A percentile compares a stretch with the other conserved stretches of the same genome.
These are phyloP conservation scores for Leptosomus discolor DNA, from an alignment of 2,113 vertebrate genomes.

Conservation along the genomic window DNA sequence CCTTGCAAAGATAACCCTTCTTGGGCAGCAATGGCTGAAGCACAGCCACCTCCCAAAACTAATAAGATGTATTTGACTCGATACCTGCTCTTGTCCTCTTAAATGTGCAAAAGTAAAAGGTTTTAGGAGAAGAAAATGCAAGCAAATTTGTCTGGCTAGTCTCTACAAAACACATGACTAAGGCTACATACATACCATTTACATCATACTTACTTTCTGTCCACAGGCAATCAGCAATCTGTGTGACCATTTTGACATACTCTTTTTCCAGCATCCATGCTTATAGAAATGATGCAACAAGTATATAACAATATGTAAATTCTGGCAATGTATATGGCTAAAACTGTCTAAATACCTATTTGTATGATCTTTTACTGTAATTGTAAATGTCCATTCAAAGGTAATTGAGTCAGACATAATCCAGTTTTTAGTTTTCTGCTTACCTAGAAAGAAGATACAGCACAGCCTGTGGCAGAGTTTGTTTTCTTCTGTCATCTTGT, in stretches of 20 bases:
- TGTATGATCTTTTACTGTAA: not conserved
- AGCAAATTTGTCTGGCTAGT: not conserved
- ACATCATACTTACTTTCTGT: rapidly evolving
- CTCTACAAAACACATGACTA: not conserved
- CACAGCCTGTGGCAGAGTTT: not conserved
- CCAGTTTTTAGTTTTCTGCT: not conserved
- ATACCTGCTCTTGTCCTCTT: not conserved
- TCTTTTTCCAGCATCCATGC: not conserved
- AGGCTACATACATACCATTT: not conserved
- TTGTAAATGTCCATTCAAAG: not conserved
- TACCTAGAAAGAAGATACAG: not conserved
- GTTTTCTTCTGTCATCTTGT: not conserved
- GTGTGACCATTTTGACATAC: not conserved
- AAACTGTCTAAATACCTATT: not conserved
- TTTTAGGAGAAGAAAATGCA: not conserved
- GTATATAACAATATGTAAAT: not conserved
- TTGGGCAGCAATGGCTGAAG: rapidly evolving
- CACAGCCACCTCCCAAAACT: not conserved
- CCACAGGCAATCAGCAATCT: not conserved
- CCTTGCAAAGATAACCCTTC: not conserved
- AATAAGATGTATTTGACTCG: not conserved
- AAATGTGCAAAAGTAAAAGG: not conserved
- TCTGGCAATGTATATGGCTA: not conserved
- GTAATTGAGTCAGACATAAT: not conserved
- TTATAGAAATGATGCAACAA: not conserved